Conservation (phyloP, 2,797 vertebrate genomes). For the Sarcophilus harrisii region DNA sequence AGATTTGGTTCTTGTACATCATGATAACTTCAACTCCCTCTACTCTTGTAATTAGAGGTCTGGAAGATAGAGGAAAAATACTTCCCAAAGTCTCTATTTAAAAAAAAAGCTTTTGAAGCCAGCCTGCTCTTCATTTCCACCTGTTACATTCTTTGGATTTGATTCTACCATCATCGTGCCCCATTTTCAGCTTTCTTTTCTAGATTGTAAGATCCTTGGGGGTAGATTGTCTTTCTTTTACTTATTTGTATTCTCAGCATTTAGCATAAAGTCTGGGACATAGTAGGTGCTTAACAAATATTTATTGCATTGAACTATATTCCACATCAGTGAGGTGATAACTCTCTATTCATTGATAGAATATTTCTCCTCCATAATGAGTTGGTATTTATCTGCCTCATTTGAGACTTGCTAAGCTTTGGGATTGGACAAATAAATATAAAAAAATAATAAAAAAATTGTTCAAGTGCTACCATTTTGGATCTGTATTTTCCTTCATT, state of each 20-base stretch:
- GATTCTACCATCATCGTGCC: neutral
- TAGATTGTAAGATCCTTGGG: neutral
- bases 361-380: neutral
- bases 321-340: neutral
- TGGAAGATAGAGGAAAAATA: neutral
- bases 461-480: slow-evolving; percentile 35
- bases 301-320: neutral
- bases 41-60: neutral
- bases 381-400: neutral
- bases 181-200: neutral
- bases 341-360: neutral
- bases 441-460: slow-evolving; percentile 60
- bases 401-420: neutral
- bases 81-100: neutral
- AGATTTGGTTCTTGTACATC: neutral
- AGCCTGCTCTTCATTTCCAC: neutral
- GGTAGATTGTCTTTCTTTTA: neutral
- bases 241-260: neutral
- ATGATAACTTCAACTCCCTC: neutral
- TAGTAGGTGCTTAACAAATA: neutral
- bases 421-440: slow-evolving; percentile 32
- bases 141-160: neutral
- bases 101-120: neutral
- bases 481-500: slow-evolving; percentile 62
- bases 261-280: neutral